Evolutionary conservation across 1,140 invertebrate genomes (phyloP).

Genomic region (Macrocentrus cingulum): DNA sequence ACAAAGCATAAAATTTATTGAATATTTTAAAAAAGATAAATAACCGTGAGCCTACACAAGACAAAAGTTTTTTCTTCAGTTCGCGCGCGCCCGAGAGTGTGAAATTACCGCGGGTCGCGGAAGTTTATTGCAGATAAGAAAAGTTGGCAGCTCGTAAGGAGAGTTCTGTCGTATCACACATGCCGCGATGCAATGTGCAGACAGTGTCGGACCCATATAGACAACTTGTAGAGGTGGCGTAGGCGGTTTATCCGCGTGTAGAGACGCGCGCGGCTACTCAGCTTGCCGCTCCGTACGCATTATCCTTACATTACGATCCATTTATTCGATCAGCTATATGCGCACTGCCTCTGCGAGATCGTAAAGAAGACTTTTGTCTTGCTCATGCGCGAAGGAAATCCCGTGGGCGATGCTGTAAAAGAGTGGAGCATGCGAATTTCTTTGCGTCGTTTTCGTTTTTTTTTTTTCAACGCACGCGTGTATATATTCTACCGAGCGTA

Average conservation of each 20-base stretch:
- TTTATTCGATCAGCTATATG: slow-evolving; percentile 34
- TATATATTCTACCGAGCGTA: slow-evolving; percentile 15
- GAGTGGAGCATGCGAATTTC: slow-evolving; percentile 2
- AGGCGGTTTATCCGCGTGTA: slow-evolving; percentile 8
- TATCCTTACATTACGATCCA: slow-evolving; percentile 38
- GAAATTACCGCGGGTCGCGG: too few species aligned
- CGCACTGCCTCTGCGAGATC: slow-evolving; percentile 12
- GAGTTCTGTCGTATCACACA: slow-evolving; percentile 4
- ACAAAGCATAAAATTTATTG: too few species aligned
- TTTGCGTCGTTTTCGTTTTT: background rate
- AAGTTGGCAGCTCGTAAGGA: slow-evolving; percentile 27
- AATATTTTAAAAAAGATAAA: too few species aligned
- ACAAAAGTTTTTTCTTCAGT: too few species aligned
- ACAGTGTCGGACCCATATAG: background rate
- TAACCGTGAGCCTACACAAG: too few species aligned
- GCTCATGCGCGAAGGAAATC: background rate
- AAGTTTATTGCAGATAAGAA: slow-evolving; percentile 30
- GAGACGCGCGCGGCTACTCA: slow-evolving; percentile 26
- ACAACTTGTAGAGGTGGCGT: slow-evolving; percentile 1
- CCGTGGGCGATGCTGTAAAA: slow-evolving; percentile 9
- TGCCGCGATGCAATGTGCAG: background rate
- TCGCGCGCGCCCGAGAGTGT: too few species aligned
- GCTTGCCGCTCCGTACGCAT: slow-evolving; percentile 37
- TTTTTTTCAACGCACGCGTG: slow-evolving; percentile 10
- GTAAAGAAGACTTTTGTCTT: slow-evolving; percentile 28